Conservation (phyloP, 2,888 invertebrate genomes). For the Nemapogon koenigi region DNA sequence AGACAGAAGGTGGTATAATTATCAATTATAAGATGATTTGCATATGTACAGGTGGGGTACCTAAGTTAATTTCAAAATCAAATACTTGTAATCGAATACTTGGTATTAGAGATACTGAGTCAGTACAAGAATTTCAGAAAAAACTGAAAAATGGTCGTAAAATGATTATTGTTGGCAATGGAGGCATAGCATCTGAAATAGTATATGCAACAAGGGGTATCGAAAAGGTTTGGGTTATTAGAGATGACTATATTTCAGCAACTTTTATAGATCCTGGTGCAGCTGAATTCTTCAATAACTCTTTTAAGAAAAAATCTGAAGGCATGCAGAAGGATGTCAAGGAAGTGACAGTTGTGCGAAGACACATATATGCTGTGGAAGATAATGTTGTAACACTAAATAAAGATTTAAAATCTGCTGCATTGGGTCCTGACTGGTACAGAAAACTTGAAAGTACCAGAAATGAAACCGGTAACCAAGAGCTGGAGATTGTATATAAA, state of each 20-base stretch:
- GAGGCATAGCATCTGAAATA: constrained; percentile 97
- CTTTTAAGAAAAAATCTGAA: constrained; percentile 30
- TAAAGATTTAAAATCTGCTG: constrained; percentile 75
- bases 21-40: constrained; percentile 84
- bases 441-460: constrained; percentile 65
- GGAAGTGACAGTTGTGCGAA: constrained; percentile 49
- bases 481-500: constrained; percentile 68
- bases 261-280: constrained; percentile 97
- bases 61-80: constrained; percentile 74
- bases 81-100: constrained; percentile 70
- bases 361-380: constrained; percentile 73
- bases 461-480: constrained; percentile 52
- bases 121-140: constrained; percentile 79
- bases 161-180: constrained; percentile 92
- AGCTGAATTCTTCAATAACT: constrained; percentile 85
- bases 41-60: constrained; percentile 89
- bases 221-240: constrained; percentile 92
- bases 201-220: constrained; percentile 86
- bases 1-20: constrained; percentile 55
- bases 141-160: constrained; percentile 71
- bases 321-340: constrained; percentile 21
- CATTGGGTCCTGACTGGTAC: constrained; percentile 98
- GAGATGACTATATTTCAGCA: constrained; percentile 90
- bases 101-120: constrained; percentile 94
- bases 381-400: constrained; percentile 38